Conservation (phyloP, 2,797 vertebrate genomes). For the Syndactyla subalaris region DNA sequence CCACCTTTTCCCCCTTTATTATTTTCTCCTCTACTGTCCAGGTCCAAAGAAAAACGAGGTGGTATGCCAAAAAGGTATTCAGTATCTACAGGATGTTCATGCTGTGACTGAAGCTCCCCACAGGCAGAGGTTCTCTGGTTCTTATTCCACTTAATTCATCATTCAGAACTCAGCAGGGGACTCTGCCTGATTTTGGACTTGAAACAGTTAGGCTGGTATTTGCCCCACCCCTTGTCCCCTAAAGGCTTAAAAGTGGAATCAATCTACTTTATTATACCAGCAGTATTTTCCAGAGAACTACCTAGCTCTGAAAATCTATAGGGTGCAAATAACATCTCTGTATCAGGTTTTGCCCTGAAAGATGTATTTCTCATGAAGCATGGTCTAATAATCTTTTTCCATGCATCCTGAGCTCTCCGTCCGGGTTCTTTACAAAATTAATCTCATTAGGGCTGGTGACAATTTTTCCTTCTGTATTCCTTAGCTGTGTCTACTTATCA, state of each 20-base stretch:
- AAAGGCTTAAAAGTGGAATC: conserved; percentile 41
- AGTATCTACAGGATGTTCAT: conserved; percentile 69
- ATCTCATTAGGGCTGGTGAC: not conserved
- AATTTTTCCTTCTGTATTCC: not conserved
- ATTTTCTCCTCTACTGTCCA: conserved; percentile 54
- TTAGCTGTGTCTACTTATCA: not conserved
- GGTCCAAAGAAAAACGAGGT: conserved; percentile 68
- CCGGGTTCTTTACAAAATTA: not conserved
- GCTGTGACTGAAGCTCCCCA: conserved; percentile 67
- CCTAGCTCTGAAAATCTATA: conserved; percentile 10
- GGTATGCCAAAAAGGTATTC: conserved; percentile 63
- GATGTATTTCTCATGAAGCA: not conserved
- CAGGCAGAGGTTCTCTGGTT: conserved; percentile 67
- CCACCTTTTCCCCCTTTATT: not conserved
- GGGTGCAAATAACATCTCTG: conserved; percentile 52
- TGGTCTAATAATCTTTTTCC: not conserved
- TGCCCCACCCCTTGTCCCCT: conserved; percentile 41
- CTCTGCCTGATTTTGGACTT: conserved; percentile 58
- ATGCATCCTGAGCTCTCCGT: not conserved
- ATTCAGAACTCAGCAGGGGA: conserved; percentile 59
- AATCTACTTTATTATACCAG: conserved; percentile 32
- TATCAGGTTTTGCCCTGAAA: conserved; percentile 26
- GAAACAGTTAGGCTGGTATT: conserved; percentile 61
- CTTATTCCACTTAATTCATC: conserved; percentile 72
- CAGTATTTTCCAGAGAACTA: conserved; percentile 22